Base-by-base conservation (phyloP, 2,797 vertebrate species). In the Bryconaethiops microstoma region DNA sequence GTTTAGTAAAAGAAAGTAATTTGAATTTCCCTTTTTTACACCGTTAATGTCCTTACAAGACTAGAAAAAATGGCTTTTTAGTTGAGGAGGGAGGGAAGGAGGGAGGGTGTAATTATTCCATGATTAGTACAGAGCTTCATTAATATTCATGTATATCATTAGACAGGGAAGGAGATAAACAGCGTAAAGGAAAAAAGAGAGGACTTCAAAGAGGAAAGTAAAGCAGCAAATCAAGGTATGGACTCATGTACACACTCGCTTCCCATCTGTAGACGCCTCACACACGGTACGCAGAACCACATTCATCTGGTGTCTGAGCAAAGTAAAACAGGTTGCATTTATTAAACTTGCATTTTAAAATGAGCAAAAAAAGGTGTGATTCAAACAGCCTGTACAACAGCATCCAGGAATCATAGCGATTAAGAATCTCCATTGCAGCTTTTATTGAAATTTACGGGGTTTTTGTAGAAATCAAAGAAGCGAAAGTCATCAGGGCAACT, bases 391-490 rank as follows among this genome's bases (percentile, higher is more conserved):
- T 95, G 93, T 93, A 89, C 93, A 95, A 95, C 93, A 93, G 95
- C 93, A 91, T 96, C 94, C 94, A 95, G 93, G 92, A 95, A 88
- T 94, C 93, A 95, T 94, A 95, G 95, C 93, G 92, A 92, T 95
- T 93, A 93, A 95, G 92, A 95, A 95, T 89, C 92, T 96, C 94
- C 92, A 93, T 94, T 93, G 94, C 88, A 96, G 95, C 92, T 91
- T 96, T 97, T 97, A 97, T 96, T 97, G 93, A 96, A 92, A 95
- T 94, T 94, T 95, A 95, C 93, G 94, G 93, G 93, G 94, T 93
- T 79, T 92, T 90, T 89, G 92, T 93, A 95, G 94, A 96, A 96
- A 94, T 95, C 95, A 96, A 95, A 94, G 87, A 94, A 96, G 94
- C 95, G 90, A 75, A 95, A 94, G 94, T 94, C 93, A 93, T 93